Evolutionary conservation across 2,888 invertebrate species (phyloP).

Genomic region (Athalia cordata): DNA sequence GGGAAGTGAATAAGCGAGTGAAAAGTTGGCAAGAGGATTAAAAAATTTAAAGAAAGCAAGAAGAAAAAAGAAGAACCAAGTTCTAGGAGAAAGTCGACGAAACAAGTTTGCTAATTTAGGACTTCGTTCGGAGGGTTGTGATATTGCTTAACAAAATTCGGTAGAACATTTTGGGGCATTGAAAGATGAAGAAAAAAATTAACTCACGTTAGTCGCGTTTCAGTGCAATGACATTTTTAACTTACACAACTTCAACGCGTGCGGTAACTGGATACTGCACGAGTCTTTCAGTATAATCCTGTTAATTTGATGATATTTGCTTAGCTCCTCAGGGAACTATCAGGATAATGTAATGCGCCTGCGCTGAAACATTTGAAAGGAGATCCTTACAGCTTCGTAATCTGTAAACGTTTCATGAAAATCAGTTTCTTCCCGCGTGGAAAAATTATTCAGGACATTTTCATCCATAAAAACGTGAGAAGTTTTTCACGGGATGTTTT

Average conservation of each 20-base stretch:
- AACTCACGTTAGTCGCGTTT: constrained; percentile 1
- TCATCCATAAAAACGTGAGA: neutral
- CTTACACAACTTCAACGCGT: neutral
- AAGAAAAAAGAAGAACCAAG: neutral
- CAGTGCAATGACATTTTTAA: neutral
- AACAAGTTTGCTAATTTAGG: constrained; percentile 44
- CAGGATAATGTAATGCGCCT: constrained; percentile 27
- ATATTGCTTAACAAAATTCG: constrained; percentile 16
- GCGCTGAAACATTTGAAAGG: neutral
- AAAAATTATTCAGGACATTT: neutral
- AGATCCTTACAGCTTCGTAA: neutral
- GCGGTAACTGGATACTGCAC: too few relatives aligned
- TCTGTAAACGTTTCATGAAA: constrained; percentile 11
- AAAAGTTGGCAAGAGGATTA: constrained; percentile 39
- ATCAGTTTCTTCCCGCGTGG: neutral
- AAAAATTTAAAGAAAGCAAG: constrained; percentile 40
- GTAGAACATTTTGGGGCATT: neutral
- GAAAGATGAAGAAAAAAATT: neutral
- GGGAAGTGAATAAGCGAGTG: constrained; percentile 29
- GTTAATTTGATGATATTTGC: constrained; percentile 24
- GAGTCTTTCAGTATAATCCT: constrained; percentile 9
- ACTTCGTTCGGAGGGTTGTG: constrained; percentile 21
- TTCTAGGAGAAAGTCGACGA: constrained; percentile 17
- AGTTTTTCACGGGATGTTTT: neutral
- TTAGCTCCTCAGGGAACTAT: constrained; percentile 30